Conservation (phyloP, 2,888 invertebrate genomes). For the Dugesia japonica region DNA sequence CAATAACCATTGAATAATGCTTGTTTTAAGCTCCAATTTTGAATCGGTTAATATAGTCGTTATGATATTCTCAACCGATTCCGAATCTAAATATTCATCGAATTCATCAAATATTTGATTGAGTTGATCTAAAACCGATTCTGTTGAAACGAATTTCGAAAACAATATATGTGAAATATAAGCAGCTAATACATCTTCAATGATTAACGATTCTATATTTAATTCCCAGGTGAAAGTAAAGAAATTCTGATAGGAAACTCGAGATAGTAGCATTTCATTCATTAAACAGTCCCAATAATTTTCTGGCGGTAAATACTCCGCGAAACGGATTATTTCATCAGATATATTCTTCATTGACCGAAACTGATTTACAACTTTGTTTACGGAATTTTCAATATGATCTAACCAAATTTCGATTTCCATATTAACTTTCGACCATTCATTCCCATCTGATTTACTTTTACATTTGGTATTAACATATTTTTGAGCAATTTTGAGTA, state of each 20-base stretch:
- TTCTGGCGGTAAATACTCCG: not conserved
- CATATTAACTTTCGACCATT: not conserved
- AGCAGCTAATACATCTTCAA: not conserved
- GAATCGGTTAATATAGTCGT: not conserved
- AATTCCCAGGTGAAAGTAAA: constrained; percentile 12
- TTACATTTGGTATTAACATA: not conserved
- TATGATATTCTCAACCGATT: not conserved
- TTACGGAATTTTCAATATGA: not conserved
- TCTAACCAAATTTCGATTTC: not conserved
- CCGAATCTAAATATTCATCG: not conserved
- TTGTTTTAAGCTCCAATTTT: not conserved
- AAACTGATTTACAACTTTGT: not conserved
- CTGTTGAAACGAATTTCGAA: not conserved
- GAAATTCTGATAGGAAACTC: not conserved
- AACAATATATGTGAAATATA: not conserved
- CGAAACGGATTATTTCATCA: not conserved
- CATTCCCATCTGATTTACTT: not conserved
- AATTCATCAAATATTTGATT: not conserved
- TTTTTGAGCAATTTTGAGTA: not conserved
- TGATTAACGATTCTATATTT: not conserved
- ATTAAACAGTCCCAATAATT: constrained; percentile 5
- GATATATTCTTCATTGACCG: not conserved
- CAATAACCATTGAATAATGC: not conserved
- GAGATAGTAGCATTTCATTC: not conserved
- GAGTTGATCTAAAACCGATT: not conserved